Evolutionary conservation across 2,797 vertebrate genomes (phyloP).

Genomic region (Silurus aristotelis): DNA sequence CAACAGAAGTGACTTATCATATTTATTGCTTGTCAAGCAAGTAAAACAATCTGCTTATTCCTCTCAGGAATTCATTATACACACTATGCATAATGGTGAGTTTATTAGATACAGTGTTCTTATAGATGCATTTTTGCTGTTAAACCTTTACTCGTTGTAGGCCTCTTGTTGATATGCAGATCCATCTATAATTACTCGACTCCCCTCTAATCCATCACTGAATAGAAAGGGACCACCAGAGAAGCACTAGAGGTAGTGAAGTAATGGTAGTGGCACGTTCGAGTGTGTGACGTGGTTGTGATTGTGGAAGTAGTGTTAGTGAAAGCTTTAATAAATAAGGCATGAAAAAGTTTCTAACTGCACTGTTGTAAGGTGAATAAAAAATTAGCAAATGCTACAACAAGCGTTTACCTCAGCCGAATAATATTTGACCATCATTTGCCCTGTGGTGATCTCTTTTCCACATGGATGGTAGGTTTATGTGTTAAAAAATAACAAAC

Average conservation of each 20-base stretch:
- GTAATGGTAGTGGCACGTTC: too few relatives aligned
- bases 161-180: background rate
- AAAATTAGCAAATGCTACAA: too few relatives aligned
- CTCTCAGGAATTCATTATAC: background rate
- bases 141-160: background rate
- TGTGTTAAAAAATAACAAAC: too few relatives aligned
- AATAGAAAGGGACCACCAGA: background rate
- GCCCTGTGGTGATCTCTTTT: background rate
- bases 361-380: background rate
- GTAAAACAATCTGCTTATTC: background rate
- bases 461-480: background rate
- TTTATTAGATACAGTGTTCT: background rate
- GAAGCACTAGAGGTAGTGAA: too few relatives aligned
- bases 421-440: background rate
- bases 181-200: too few relatives aligned
- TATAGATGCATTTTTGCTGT: background rate
- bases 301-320: background rate
- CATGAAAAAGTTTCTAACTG: background rate
- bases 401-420: too few relatives aligned
- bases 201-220: background rate
- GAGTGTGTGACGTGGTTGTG: too few relatives aligned
- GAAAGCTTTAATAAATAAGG: background rate
- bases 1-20: background rate
- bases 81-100: background rate
- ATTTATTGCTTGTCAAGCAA: constrained; percentile 10